Evolutionary conservation across 2,797 vertebrate genomes (phyloP), one percentile per base, ranked within the genome.

Genomic region (Sphenodon punctatus): DNA sequence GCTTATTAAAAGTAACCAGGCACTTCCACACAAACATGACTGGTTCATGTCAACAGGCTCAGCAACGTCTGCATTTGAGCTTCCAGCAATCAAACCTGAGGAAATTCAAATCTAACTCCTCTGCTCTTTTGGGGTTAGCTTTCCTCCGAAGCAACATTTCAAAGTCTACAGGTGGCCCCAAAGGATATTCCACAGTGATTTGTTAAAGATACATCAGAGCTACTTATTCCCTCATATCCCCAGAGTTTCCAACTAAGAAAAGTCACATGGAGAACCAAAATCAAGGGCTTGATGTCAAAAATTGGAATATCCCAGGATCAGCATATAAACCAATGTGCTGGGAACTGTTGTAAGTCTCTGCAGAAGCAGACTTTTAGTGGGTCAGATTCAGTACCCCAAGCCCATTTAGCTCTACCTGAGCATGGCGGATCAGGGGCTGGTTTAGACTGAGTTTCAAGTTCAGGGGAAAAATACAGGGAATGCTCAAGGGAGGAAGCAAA

Each of bases 141-240:
- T 71, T 51, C 42, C 67, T 68, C 75, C 79, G n/a, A 79, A 30
- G 10, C 49, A 27, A 63, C 53, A 79, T 60, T 81, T 75, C 84
- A 30, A 55, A 55, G 15, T 39, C 74, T 85, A 70, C 67, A 59
- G 64, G 68, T 56, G 42, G 34, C 58, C 43, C 61, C 63, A 25
- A 59, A 16, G 67, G 86, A 43, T 20, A 20, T 61, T 41, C 63
- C 70, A 68, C n/a, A 61, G 3, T 56, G 63, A 30, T 63, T 58
- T 63, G 74, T 75, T 43, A 46, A 77, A 88, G 59, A 32, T 17
- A 79, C 72, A 25, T 39, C 81, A 48, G 88, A 74, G 39, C 15
- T 10, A 1, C 45, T 71, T 68, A 67, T 72, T 72, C 72, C 65
- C 68, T n/a, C 53, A 79, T 42, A 77, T 59, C 56, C 30, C 65